Evolutionary conservation across 2,888 invertebrate genomes (phyloP).

Genomic region (Steinernema carpocapsae): DNA sequence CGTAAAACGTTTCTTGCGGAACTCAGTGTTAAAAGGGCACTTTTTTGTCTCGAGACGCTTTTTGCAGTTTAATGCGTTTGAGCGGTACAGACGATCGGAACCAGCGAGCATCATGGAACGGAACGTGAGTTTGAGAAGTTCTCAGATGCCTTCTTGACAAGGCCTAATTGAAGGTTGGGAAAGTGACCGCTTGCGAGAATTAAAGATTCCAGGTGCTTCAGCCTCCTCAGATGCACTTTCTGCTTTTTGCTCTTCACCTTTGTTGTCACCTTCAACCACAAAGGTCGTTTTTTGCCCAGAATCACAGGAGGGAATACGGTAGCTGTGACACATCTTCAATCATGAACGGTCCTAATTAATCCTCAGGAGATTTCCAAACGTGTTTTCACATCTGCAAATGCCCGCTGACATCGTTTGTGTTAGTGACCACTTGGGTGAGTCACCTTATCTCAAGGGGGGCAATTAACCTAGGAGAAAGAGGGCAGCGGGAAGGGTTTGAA

Average conservation of each 20-base stretch:
- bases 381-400: constrained; percentile 14
- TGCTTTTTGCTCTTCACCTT: background rate
- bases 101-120: no score
- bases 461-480: constrained; percentile 4
- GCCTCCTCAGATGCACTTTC: no score
- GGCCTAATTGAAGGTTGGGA: no score
- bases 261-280: background rate
- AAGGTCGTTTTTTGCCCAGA: background rate
- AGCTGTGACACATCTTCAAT: background rate
- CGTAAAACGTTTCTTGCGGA: background rate
- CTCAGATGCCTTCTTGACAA: no score
- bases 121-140: no score
- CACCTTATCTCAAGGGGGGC: background rate
- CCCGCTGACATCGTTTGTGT: background rate
- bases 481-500: no score
- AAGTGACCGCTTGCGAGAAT: no score
- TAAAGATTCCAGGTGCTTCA: no score
- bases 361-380: constrained; percentile 3
- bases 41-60: no score
- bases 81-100: no score
- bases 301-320: background rate
- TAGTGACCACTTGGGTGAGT: constrained; percentile 6
- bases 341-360: constrained; percentile 5
- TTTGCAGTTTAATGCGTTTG: no score
- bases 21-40: background rate